A percentile compares a stretch with the other conserved stretches of the same genome.
These are phyloP conservation scores for Poecile atricapillus DNA, from an alignment of 2,113 vertebrate species.

Conservation along the genomic window DNA sequence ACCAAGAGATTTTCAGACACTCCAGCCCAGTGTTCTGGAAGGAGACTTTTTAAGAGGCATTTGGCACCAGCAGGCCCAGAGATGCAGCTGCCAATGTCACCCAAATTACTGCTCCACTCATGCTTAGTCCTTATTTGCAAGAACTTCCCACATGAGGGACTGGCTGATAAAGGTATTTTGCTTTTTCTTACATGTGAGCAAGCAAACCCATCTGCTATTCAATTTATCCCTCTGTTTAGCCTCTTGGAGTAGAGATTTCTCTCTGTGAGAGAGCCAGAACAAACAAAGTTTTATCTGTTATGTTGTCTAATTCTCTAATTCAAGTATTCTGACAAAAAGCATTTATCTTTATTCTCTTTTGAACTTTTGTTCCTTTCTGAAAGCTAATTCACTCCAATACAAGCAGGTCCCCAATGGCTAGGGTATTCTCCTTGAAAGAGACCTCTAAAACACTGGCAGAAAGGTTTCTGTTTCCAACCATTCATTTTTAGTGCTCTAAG, in stretches of 20 bases:
- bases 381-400: background rate
- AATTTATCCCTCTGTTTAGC: background rate
- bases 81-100: background rate
- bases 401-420: background rate
- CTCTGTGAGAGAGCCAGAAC: background rate
- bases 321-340: background rate
- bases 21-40: background rate
- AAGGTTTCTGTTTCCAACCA: background rate
- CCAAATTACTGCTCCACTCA: background rate
- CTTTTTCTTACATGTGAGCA: background rate
- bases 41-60: background rate
- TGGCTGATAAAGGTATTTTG: background rate
- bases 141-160: background rate
- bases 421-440: background rate
- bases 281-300: background rate
- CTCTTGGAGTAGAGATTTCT: background rate
- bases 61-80: background rate
- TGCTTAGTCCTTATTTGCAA: background rate
- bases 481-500: background rate
- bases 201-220: background rate
- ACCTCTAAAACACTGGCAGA: background rate
- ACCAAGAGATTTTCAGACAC: background rate
- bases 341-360: background rate
- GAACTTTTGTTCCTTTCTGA: background rate
- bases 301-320: background rate